Evolutionary conservation across 2,797 vertebrate genomes (phyloP).

Genomic region (Enteromius mattozi): DNA sequence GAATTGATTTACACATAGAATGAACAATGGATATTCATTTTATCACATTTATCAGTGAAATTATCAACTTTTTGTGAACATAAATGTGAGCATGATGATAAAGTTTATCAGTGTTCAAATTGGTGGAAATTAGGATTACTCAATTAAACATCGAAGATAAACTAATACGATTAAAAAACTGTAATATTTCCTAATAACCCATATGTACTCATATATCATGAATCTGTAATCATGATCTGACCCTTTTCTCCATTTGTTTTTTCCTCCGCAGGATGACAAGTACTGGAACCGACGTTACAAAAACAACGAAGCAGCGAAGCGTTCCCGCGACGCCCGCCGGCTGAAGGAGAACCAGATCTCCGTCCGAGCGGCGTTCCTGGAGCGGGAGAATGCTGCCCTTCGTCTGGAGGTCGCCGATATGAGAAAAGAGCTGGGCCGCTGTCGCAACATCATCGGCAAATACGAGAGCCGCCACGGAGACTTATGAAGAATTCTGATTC

Average conservation of each 20-base stretch:
- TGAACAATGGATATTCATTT: no score
- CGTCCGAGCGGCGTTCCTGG: conserved; percentile 91
- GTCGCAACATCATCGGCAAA: conserved; percentile 86
- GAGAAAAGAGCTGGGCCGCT: conserved; percentile 89
- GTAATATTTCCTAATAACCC: not conserved
- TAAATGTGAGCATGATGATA: not conserved
- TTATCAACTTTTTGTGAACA: not conserved
- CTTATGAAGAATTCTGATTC: no score
- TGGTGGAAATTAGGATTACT: not conserved
- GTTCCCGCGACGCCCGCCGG: conserved; percentile 88
- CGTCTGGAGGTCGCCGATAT: conserved; percentile 90
- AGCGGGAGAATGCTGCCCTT: conserved; percentile 88
- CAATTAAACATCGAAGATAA: not conserved
- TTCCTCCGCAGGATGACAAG: conserved; percentile 84
- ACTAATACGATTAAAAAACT: not conserved
- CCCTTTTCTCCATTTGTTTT: not conserved
- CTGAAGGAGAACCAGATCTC: conserved; percentile 97
- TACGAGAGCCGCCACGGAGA: conserved; percentile 89
- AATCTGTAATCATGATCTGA: no score
- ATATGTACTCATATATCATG: not conserved
- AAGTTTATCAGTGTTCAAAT: not conserved
- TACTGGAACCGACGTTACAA: conserved; percentile 91
- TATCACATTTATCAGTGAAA: no score
- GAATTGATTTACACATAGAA: no score
- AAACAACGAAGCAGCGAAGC: conserved; percentile 92